phyloP scores from a whole-genome alignment of 2,113 vertebrate genomes.

The Xyrauchen texanus region DNA sequence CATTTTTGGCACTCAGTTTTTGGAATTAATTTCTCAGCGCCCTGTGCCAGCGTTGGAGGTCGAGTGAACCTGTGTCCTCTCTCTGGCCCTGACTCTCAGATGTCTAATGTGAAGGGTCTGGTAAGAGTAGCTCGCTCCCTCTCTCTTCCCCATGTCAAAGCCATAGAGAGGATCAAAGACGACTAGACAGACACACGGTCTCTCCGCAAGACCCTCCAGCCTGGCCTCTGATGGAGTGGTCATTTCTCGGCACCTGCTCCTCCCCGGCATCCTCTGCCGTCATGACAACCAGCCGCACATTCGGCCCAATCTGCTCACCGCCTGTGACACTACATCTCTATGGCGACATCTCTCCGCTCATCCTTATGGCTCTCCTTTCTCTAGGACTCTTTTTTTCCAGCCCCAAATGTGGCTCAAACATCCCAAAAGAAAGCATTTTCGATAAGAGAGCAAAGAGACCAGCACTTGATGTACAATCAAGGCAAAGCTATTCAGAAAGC shows the following conservation, averaged over 20 bases:
- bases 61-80: slow-evolving; percentile 68
- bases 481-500: slow-evolving; percentile 31
- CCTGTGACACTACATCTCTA: slow-evolving; percentile 70
- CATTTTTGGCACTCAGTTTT: slow-evolving; percentile 62
- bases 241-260: slow-evolving; percentile 41
- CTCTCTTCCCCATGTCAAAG: background rate
- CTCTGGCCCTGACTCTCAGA: slow-evolving; percentile 66
- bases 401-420: slow-evolving; percentile 25
- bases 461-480: slow-evolving; percentile 42
- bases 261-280: slow-evolving; percentile 61
- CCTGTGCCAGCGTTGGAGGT: slow-evolving; percentile 66
- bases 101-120: slow-evolving; percentile 49
- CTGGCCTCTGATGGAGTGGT: slow-evolving; percentile 4
- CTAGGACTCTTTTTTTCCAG: background rate
- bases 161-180: slow-evolving; percentile 32
- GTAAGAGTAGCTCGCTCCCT: background rate
- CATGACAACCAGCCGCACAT: slow-evolving; percentile 61
- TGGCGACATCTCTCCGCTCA: slow-evolving; percentile 70
- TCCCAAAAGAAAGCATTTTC: slow-evolving; percentile 26
- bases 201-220: background rate
- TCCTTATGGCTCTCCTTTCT: slow-evolving; percentile 51
- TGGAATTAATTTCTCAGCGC: slow-evolving; percentile 59
- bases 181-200: background rate
- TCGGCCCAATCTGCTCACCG: slow-evolving; percentile 67
- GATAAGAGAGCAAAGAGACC: slow-evolving; percentile 13